phyloP scores from a whole-genome alignment of 2,888 invertebrate species.

The Drosophila multiciliata region DNA sequence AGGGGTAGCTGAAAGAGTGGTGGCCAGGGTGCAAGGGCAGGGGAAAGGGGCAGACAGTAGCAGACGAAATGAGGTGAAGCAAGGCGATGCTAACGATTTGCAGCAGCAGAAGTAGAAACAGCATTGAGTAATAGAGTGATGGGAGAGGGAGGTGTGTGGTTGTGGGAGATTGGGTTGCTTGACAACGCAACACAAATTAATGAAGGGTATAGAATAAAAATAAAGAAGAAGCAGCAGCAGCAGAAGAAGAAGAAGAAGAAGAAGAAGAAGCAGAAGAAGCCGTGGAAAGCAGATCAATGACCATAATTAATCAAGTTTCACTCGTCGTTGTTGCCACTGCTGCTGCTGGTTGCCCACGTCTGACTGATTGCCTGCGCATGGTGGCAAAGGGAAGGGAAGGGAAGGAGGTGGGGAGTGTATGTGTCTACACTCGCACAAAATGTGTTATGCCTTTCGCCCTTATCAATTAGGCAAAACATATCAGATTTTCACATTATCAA shows the following conservation, averaged over 20 bases:
- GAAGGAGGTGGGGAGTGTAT: not conserved
- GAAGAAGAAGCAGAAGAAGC: slow-evolving; percentile 42
- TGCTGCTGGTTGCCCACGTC: slow-evolving; percentile 49
- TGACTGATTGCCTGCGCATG: slow-evolving; percentile 66
- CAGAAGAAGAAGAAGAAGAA: not conserved
- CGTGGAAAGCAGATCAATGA: slow-evolving; percentile 81
- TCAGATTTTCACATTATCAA: not conserved
- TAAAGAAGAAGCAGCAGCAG: slow-evolving; percentile 19
- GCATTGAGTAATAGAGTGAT: not conserved
- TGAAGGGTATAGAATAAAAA: slow-evolving; percentile 45
- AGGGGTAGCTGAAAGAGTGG: not conserved
- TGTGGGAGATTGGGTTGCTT: slow-evolving; percentile 20
- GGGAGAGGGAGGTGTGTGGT: not conserved
- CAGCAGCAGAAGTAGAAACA: not conserved
- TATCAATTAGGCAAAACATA: not conserved
- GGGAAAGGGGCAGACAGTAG: not conserved
- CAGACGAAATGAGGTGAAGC: slow-evolving; percentile 8
- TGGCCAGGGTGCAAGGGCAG: too few relatives aligned
- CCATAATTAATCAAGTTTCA: slow-evolving; percentile 79
- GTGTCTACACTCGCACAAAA: not conserved
- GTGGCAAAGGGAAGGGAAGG: not conserved
- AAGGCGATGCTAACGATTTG: slow-evolving; percentile 38
- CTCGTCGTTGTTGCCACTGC: slow-evolving; percentile 24
- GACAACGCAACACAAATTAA: slow-evolving; percentile 68
- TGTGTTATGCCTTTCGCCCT: not conserved